phyloP scores from a whole-genome alignment of 92 coral and sea anemone genomes.

The Parazoanthus swiftii region DNA sequence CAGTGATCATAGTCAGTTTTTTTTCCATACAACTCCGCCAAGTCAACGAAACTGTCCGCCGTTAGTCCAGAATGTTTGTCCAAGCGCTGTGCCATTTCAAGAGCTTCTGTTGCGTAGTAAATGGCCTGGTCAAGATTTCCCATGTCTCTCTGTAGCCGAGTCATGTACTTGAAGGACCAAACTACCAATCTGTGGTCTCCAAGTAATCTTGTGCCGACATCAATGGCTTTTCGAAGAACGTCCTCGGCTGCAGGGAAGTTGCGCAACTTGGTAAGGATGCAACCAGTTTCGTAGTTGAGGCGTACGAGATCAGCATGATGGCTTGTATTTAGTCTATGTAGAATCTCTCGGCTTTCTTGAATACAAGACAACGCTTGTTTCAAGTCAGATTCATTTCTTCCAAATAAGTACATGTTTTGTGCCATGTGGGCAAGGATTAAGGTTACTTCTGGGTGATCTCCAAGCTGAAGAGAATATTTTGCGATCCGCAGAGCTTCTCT shows the following conservation, averaged over 20 bases:
- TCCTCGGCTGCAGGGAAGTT: background rate
- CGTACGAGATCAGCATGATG: background rate
- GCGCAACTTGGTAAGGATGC: background rate
- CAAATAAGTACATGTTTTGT: background rate
- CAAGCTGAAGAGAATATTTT: background rate
- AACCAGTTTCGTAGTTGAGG: background rate
- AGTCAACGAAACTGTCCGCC: constrained; percentile 3
- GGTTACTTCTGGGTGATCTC: constrained; percentile 4
- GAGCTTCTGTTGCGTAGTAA: background rate
- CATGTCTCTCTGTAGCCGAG: constrained; percentile 16
- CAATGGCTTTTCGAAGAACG: background rate
- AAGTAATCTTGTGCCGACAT: background rate
- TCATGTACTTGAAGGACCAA: constrained; percentile 19
- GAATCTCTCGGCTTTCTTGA: background rate
- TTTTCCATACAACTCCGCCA: background rate
- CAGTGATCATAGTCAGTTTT: constrained; percentile 9
- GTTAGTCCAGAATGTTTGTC: constrained; percentile 9
- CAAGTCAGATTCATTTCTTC: background rate
- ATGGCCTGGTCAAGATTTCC: background rate
- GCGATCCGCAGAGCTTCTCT: background rate
- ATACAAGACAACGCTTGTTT: background rate
- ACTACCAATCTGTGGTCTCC: constrained; percentile 20
- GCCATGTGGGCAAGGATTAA: background rate
- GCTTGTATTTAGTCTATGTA: background rate
- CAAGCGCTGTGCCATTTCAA: constrained; percentile 15